Base-by-base conservation (phyloP, 2,113 vertebrate genomes). In the Perca schrenkii region DNA sequence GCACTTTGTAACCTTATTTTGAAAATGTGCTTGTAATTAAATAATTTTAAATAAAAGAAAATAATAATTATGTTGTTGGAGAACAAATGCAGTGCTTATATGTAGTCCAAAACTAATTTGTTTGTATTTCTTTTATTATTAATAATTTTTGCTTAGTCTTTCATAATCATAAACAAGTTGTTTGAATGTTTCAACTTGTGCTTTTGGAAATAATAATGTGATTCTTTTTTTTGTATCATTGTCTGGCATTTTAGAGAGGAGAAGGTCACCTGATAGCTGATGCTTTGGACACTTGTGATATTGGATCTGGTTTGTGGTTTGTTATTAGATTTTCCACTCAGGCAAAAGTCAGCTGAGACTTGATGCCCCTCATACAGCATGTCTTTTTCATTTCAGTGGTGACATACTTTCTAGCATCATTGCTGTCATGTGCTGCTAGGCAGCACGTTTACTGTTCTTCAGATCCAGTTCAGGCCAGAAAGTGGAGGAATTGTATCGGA, bases 261-360 rank as follows among this genome's bases (percentile, higher is more conserved):
- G 60, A 8, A 25, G 66, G 73, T 88, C 76, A 83, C 36, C 62
- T 79, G 79, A 88, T 14, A 4, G 50, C n/a, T 21, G 60, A 80
- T 47, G 63, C 68, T 63, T 4, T 53, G 79, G 72, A 85, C 79
- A 64, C 76, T 82, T 81, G 87, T 87, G 86, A 88, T 70, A 63
- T 66, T 54, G 60, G 40, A 34, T 75, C n/a, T 43, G 40, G 40
- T 43, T 11, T 40, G 36, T 43, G 40, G 40, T 10, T 34, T 17
- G 11, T 83, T 79, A 94, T 92, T 89, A 22, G 82, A 91, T 94
- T 91, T 90, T 74, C 74, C 31, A 81, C 79, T 84, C 67, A 77
- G 73, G 34, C 13, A 36, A 34, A 19, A 88, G 90, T 94, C 91
- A 93, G 86, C 92, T 93, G 94, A 92, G 86, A 53, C 73, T 61